Evolutionary conservation across 2,888 invertebrate genomes (phyloP), one percentile per base, ranked within the genome.

Genomic region (Drosophila pegasa): DNA sequence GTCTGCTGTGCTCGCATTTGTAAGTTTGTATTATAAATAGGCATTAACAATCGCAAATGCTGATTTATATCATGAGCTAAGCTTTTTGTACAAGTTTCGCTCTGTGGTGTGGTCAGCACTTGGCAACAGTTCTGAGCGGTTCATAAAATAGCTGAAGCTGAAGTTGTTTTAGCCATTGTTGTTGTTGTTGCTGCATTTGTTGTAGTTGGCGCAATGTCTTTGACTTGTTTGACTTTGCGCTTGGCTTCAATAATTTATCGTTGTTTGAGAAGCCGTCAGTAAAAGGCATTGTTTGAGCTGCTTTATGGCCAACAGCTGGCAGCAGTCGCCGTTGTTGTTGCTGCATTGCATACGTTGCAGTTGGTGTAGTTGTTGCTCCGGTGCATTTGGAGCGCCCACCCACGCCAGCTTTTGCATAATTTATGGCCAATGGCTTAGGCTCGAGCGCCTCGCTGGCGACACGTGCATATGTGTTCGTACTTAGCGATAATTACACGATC

Each of bases 161-260:
- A 35, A 51, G 71, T 40, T 64, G 58, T 14, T 59, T 48, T 50
- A 29, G 40, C 58, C 51, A 52, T 27, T 27, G 52, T 38, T 48
- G 50, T 25, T 22, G 18, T 14, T 41, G 41, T 6, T 38, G 37
- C 9, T 8, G 9, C 31, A 63, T 31, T 31, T 45, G 61, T n/a
- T 71, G 47, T 43, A 40, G 43, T 72, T 65, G 63, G 47, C 56
- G 77, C 77, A 76, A 81, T 80, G 85, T 85, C 82, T 83, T 83
- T 83, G 80, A 80, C 80, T 83, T 82, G 85, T 80, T 85, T 82
- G 82, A 85, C 85, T 85, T 72, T 74, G 71, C 58, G 76, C 73
- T 73, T 73, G 82, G 80, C 85, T 85, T 83, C 83, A 77, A 85
- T 83, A 77, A 83, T 85, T 85, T 85, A 85, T 85, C 78, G 82